Evolutionary conservation across 2,113 vertebrate genomes (phyloP), one percentile per base, ranked within the genome.

Genomic region (Tychaedon coryphoeus): DNA sequence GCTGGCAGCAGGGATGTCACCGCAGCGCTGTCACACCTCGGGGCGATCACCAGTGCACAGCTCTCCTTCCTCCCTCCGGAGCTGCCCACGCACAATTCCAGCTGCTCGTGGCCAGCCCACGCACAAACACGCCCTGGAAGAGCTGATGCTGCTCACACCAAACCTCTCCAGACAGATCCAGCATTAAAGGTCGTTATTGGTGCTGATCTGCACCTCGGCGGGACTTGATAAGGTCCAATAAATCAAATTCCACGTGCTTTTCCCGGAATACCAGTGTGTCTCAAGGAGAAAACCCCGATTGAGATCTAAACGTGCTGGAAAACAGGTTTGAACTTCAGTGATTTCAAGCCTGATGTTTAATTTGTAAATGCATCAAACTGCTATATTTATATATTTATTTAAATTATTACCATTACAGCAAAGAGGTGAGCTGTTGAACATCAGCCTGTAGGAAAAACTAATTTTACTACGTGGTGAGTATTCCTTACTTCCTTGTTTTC

Each of bases 21-120:
- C 19, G 2, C 19, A 8, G 0, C 2, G 0, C 40, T 43, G 56
- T 33, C 9, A 5, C 47, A 1, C 10, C 3, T 9, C 3, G 28
- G 66, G 66, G 14, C 61, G 6, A 26, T 23, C 1, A 22, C 9
- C 3, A 7, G 42, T 1, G 42, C 64, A 14, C 10, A 67, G 61
- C 38, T 23, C 56, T 53, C 40, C 47, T 45, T 1, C 28, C 73
- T 5, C 18, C 24, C 47, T 18, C 28, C 1, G 38, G 4, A 3
- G 6, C 84, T 54, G 64, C 84, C 74, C 74, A 47, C 74, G 2
- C 65, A 2, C 4, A 40, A 18, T 31, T 31, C 33, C 80, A 14
- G 75, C 56, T 3, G 66, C 67, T 38, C 1, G 2, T 11, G 28
- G 45, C 22, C 45, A 47, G 45, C 20, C 45, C 47, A 13, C 7